Evolutionary conservation across 2,888 invertebrate genomes (phyloP), one percentile per base, ranked within the genome.

Genomic region (Thymelicus acteon): DNA sequence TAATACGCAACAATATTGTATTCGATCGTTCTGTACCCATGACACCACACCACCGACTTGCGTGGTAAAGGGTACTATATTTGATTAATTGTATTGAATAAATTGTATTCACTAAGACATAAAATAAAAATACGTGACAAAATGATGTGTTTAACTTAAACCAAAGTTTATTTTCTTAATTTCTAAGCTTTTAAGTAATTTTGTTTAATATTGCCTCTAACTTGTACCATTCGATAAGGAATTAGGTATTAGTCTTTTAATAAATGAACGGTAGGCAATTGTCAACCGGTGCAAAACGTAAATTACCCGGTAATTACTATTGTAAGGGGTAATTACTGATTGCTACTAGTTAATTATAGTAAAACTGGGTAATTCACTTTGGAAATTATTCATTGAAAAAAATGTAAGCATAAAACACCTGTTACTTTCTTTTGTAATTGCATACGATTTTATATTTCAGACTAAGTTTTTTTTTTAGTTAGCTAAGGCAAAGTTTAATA

Each of bases 261-360:
- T 80, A 81, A 82, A 79, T 80, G 76, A 75, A 73, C 62, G 72
- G 74, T 72, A 76, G 72, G 76, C 75, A 84, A 84, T 80, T 80
- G 80, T 80, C 82, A 77, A 79, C 75, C 75, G 76, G 75, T 77
- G 70, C 75, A 71, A 73, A 79, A 73, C 72, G 76, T 71, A 78
- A 81, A 83, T 82, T 81, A 76, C 76, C 67, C 71, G 67, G 74
- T 79, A 78, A 80, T 82, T 78, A 78, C 66, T 75, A 67, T 64
- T 49, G 31, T 81, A 76, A 75, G 65, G 71, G 67, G 74, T 79
- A 78, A 81, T 81, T 78, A 77, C 65, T 74, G 69, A 44, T 39
- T 48, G 48, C 37, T 19, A n/a, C 58, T 24, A 6, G 24, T 49
- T 60, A 60, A 70, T 69, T 69, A 63, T 63, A 15, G 19, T 69